phyloP scores from a whole-genome alignment of 2,113 vertebrate genomes.

The Colius striatus region DNA sequence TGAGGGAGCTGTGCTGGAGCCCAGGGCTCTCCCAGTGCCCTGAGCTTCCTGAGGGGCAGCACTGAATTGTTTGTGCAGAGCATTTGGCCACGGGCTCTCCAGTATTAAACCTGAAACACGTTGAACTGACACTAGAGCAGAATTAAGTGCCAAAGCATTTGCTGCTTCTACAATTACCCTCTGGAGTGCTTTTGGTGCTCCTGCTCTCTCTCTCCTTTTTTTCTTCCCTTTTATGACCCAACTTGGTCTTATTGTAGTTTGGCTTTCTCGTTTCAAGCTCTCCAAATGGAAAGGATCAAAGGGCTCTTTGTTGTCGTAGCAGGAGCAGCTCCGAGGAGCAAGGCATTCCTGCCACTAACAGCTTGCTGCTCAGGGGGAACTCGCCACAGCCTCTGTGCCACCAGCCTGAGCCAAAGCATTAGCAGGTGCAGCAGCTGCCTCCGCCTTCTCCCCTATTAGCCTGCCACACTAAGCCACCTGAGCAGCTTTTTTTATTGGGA shows the following conservation, averaged over 20 bases:
- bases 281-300: constrained; percentile 73
- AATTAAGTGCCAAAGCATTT: constrained; percentile 73
- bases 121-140: constrained; percentile 51
- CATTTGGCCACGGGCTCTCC: constrained; percentile 57
- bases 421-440: constrained; percentile 51
- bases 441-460: not conserved
- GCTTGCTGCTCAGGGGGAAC: constrained; percentile 39
- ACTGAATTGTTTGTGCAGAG: constrained; percentile 47
- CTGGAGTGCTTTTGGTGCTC: constrained; percentile 32
- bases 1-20: not conserved
- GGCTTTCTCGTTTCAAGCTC: constrained; percentile 59
- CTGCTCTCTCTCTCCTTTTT: not conserved
- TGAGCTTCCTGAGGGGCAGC: not conserved
- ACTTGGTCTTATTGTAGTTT: constrained; percentile 64
- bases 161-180: constrained; percentile 70
- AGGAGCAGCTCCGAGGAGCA: not conserved
- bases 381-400: constrained; percentile 12
- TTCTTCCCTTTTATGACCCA: constrained; percentile 63
- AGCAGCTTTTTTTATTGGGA: constrained; percentile 12
- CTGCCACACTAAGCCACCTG: constrained; percentile 40
- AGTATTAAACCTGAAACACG: constrained; percentile 20
- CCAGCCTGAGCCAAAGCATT: constrained; percentile 37
- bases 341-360: constrained; percentile 32
- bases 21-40: not conserved
- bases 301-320: constrained; percentile 54